Evolutionary conservation across 2,888 invertebrate species (phyloP), one percentile per base, ranked within the genome.

Genomic region (Tenthredo amoena): DNA sequence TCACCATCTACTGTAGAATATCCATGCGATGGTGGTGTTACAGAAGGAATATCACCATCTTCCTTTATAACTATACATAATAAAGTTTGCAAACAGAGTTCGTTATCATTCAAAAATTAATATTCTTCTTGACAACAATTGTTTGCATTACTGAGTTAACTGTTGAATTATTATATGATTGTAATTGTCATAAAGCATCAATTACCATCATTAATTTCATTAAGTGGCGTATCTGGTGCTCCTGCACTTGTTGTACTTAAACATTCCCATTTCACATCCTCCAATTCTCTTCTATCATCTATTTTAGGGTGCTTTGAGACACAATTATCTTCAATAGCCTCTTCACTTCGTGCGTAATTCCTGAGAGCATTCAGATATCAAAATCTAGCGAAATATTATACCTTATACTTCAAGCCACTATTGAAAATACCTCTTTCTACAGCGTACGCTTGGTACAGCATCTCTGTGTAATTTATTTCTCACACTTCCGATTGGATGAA

Each of bases 381-480:
- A n/a, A n/a, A n/a, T n/a, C n/a, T n/a, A n/a, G n/a, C n/a, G n/a
- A n/a, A n/a, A n/a, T n/a, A n/a, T n/a, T n/a, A n/a, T n/a, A n/a
- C n/a, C n/a, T n/a, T n/a, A n/a, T n/a, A n/a, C n/a, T n/a, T n/a
- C n/a, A n/a, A n/a, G n/a, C n/a, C n/a, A n/a, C n/a, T n/a, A n/a
- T n/a, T n/a, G n/a, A n/a, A n/a, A n/a, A n/a, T n/a, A n/a, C n/a
- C n/a, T n/a, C n/a, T n/a, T n/a, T n/a, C n/a, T n/a, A n/a, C n/a
- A n/a, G n/a, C n/a, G n/a, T n/a, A n/a, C n/a, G n/a, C 71, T 71
- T 40, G 71, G 71, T 37, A 71, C 37, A 37, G 71, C 71, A 71
- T 71, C 3, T 4, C 2, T 18, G 4, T 18, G 31, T n/a, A 37
- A 71, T 37, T 71, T 40, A n/a, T 71, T 71, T 71, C n/a, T 15